A percentile compares a stretch with the other conserved stretches of the same genome.
Conservation (phyloP, 2,797 vertebrate species). For the Lepilemur ruficaudatus region DNA sequence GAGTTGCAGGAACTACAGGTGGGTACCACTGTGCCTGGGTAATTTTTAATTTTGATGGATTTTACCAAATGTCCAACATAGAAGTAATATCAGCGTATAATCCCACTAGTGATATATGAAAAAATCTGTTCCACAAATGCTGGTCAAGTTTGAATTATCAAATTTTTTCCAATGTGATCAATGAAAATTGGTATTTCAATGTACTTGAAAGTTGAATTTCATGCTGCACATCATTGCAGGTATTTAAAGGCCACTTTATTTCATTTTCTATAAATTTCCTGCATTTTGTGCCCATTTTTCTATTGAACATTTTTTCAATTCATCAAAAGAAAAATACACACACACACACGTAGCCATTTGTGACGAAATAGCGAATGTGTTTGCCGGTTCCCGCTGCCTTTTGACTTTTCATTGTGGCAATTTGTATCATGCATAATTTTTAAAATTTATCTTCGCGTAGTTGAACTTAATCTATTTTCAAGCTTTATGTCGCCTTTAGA, state of each 20-base stretch:
- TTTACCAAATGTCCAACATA: not conserved
- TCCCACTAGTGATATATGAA: not conserved
- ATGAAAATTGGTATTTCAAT: not conserved
- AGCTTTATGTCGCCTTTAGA: not conserved
- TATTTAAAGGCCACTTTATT: not conserved
- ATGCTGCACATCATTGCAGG: rapidly evolving
- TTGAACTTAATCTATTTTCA: not conserved
- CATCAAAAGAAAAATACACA: not conserved
- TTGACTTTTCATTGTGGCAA: not conserved
- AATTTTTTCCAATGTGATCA: not conserved
- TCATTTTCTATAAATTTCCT: not conserved
- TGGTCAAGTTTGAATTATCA: not conserved
- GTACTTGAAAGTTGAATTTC: not conserved
- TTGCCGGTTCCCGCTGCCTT: not conserved
- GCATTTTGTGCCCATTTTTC: not conserved
- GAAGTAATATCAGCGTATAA: not conserved
- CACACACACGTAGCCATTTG: not conserved
- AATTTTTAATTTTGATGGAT: not conserved
- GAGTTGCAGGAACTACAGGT: not conserved
- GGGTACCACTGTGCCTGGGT: not conserved
- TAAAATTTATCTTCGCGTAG: not conserved
- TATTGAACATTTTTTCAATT: not conserved
- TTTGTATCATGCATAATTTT: not conserved
- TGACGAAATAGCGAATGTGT: not conserved
- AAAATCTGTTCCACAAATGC: not conserved